These are phyloP conservation scores for Heliothis virescens DNA, from an alignment of 1,140 invertebrate genomes.

Conservation along the genomic window DNA sequence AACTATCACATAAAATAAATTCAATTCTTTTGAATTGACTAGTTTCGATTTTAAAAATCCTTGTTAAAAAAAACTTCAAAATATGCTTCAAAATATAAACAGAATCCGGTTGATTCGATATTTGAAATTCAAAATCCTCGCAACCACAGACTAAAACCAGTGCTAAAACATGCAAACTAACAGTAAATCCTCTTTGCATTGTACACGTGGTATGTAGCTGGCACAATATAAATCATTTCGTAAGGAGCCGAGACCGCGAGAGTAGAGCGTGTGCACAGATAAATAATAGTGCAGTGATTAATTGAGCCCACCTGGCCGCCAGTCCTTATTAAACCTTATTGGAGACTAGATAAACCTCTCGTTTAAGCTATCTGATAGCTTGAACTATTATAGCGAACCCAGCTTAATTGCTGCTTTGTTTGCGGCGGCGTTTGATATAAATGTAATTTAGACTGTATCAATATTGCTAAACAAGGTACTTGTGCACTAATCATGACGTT, in stretches of 20 bases:
- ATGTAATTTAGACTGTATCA: background rate
- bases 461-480: background rate
- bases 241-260: background rate
- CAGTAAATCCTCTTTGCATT: constrained; percentile 20
- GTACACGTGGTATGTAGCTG: background rate
- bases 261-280: constrained; percentile 1
- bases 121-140: background rate
- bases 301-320: constrained; percentile 27
- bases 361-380: constrained; percentile 13
- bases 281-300: constrained; percentile 19
- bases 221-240: constrained; percentile 21
- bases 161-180: background rate
- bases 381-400: background rate
- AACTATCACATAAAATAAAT: too few relatives aligned
- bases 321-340: constrained; percentile 16
- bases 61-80: background rate
- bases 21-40: too few relatives aligned
- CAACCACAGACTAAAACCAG: background rate
- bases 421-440: constrained; percentile 1
- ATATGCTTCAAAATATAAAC: too few relatives aligned
- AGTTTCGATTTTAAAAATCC: too few relatives aligned
- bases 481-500: background rate
- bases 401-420: constrained; percentile 5
- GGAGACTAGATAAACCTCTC: constrained; percentile 12
- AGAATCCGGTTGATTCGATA: too few relatives aligned